Conservation (phyloP, 2,888 invertebrate genomes). For the Acrocyrtus sp. region DNA sequence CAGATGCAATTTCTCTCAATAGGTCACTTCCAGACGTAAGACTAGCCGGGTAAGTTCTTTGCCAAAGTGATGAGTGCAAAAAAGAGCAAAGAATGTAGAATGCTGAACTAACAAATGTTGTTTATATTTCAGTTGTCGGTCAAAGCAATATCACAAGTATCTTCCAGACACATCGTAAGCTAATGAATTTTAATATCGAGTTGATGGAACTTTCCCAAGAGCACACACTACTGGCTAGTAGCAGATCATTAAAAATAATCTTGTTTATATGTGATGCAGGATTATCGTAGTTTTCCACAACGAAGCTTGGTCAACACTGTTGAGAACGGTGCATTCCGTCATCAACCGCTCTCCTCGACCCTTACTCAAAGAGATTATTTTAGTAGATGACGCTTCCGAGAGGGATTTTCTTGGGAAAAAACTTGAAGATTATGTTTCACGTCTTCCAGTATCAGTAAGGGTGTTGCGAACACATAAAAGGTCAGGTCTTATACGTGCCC, state of each 20-base stretch:
- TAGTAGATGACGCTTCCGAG: slow-evolving; percentile 95
- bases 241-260: slow-evolving; percentile 4
- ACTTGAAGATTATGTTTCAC: slow-evolving; percentile 88
- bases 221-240: slow-evolving; percentile 91
- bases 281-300: slow-evolving; percentile 85
- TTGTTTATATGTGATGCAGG: slow-evolving; percentile 70
- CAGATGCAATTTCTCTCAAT: slow-evolving; percentile 97
- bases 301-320: slow-evolving; percentile 97
- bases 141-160: slow-evolving; percentile 79
- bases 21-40: slow-evolving; percentile 94
- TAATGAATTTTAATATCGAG: slow-evolving; percentile 99
- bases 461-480: slow-evolving; percentile 91
- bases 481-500: slow-evolving; percentile 94
- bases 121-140: slow-evolving; percentile 75
- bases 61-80: neutral
- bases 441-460: slow-evolving; percentile 84
- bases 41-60: slow-evolving; percentile 81
- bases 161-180: slow-evolving; percentile 95
- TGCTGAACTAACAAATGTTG: neutral
- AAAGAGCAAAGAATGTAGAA: neutral
- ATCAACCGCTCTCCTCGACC: slow-evolving; percentile 81
- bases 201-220: slow-evolving; percentile 99
- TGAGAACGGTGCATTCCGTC: slow-evolving; percentile 69
- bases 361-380: slow-evolving; percentile 83
- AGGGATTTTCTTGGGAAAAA: slow-evolving; percentile 89